Base-by-base conservation (phyloP, 2,888 invertebrate species). In the Argyresthia albistria region DNA sequence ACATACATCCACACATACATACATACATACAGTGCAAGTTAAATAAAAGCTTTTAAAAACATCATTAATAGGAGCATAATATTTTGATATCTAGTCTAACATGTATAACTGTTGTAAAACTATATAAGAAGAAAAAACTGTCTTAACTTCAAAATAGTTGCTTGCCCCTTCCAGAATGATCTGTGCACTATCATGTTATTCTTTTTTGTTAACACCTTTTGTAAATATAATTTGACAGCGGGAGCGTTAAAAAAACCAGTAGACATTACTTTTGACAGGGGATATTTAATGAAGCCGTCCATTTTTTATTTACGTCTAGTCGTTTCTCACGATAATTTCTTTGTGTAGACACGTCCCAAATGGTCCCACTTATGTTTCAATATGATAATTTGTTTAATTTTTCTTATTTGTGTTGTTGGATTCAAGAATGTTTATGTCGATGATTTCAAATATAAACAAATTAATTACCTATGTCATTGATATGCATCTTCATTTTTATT, bases 151-250 rank as follows among this genome's bases (percentile, higher is more conserved):
- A 25, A 25, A 81, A 81, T 60, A 59, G 82, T 86, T 81, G 65
- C 48, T 57, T 54, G 69, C 69, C 74, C 71, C 81, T 73, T 57
- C 47, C 65, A 69, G 69, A 69, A 66, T 65, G 57, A 70, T 74
- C 61, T 66, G 67, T 69, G 61, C 63, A 25, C 50, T 42, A 50
- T 50, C 50, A 50, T 45, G 52, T 49, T 69, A 59, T 67, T 75
- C 74, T 84, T 83, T 86, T 87, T 82, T 77, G 80, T 86, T 84
- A 78, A 86, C 87, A 86, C 86, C 86, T 86, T 83, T 84, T 83
- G 81, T 81, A 79, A 72, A 73, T 80, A 83, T 84, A 84, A 86
- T 86, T 84, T 80, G 81, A 86, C 80, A 83, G 81, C 81, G 76
- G 84, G 79, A 82, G 80, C 79, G 76, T 70, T 74, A 76, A 81